Evolutionary conservation across 2,797 vertebrate genomes (phyloP).

Genomic region (Malurus splendens): DNA sequence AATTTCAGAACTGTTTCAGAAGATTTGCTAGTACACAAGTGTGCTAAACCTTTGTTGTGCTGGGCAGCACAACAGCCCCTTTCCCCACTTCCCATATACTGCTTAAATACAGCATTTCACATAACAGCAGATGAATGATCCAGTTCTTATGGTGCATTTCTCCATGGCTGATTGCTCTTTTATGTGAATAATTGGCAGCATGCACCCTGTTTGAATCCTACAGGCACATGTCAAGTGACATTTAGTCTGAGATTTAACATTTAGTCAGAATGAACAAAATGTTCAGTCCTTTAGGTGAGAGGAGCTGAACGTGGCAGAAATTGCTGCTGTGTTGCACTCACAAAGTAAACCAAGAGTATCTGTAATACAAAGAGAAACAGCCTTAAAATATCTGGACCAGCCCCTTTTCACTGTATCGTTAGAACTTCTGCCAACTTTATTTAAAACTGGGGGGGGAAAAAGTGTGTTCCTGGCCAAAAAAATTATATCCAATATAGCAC

Average conservation of each 20-base stretch:
- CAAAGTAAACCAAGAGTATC: not conserved
- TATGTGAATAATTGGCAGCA: conserved; percentile 20
- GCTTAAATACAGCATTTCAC: not conserved
- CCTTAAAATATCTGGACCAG: not conserved
- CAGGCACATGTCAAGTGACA: conserved; percentile 16
- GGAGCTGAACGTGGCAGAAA: not conserved
- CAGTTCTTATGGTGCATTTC: not conserved
- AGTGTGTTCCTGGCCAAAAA: not conserved
- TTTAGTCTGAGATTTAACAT: conserved; percentile 3
- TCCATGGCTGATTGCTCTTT: conserved; percentile 23
- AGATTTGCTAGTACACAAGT: not conserved
- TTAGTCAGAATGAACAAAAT: conserved; percentile 13
- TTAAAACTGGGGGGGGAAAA: not conserved
- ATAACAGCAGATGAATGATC: not conserved
- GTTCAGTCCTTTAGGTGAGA: not conserved
- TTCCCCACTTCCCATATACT: not conserved
- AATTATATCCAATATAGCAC: not conserved
- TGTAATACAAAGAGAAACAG: not conserved
- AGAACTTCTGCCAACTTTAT: not conserved
- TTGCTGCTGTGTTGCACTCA: not conserved
- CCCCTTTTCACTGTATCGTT: not conserved
- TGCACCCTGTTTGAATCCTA: not conserved
- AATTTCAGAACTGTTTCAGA: not conserved
- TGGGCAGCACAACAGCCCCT: not conserved
- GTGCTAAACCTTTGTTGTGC: not conserved